phyloP scores from a whole-genome alignment of 2,888 invertebrate species.

The Temnothorax unifasciatus region DNA sequence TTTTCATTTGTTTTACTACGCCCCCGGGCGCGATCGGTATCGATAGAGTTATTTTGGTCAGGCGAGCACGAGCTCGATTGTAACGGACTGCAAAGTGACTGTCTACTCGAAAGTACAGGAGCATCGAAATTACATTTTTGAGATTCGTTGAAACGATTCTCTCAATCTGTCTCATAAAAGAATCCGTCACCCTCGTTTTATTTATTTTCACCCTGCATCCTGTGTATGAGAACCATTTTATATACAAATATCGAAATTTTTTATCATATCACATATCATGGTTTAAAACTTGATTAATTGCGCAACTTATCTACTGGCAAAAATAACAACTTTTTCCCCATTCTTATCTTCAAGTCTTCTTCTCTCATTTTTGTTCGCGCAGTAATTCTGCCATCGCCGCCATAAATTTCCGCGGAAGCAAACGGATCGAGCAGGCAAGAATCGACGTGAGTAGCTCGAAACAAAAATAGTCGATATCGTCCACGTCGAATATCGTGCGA shows the following conservation, averaged over 20 bases:
- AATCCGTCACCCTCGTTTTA: background rate
- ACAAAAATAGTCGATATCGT: slow-evolving; percentile 10
- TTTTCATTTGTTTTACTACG: slow-evolving; percentile 59
- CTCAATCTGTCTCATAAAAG: background rate
- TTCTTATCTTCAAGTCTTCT: background rate
- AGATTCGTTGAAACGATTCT: background rate
- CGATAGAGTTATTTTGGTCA: slow-evolving; percentile 75
- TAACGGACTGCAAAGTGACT: slow-evolving; percentile 17
- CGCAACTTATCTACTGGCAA: too few relatives aligned
- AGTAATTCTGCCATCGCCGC: background rate
- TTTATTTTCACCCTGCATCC: background rate
- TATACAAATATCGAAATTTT: background rate
- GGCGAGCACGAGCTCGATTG: slow-evolving; percentile 62
- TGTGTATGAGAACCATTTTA: background rate
- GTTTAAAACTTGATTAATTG: background rate
- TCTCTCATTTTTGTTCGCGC: background rate
- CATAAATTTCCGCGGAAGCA: background rate
- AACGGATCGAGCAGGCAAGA: slow-evolving; percentile 1
- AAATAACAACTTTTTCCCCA: too few relatives aligned
- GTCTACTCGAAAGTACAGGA: slow-evolving; percentile 3
- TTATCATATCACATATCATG: too few relatives aligned
- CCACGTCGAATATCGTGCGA: background rate
- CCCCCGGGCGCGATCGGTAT: slow-evolving; percentile 63
- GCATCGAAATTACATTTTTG: slow-evolving; percentile 7
- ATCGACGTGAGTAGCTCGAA: background rate